Base-by-base conservation (phyloP, 1,140 invertebrate species). In the Zaprionus taronus region DNA sequence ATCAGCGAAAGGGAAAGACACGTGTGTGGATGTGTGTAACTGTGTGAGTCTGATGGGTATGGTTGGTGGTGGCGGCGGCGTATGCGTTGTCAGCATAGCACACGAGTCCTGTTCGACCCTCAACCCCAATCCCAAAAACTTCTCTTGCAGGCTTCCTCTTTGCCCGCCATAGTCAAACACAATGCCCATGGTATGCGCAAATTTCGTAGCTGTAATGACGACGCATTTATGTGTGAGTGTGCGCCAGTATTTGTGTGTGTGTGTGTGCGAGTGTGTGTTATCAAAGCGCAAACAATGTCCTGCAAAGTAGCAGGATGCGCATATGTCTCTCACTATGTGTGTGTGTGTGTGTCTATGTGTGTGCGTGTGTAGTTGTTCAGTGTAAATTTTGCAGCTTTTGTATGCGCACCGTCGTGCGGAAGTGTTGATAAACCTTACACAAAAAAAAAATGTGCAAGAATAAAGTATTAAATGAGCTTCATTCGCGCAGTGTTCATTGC, bases 281-380 rank as follows among this genome's bases (percentile, higher is more conserved):
- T 87, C 84, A 84, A 89, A 87, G 84, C 66, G 78, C 84, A 87
- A 87, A 87, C 84, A 87, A 87, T 87, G 84, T 87, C 84, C 84
- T 87, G 84, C 84, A 87, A 87, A 87, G 84, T 89, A 87, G 84
- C 84, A 87, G 84, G 84, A 87, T 87, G 58, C 55, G 73, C 73
- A 67, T 74, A 81, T 80, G 83, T 67, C 72, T 69, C 51, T 73
- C 20, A 61, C 73, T 38, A 67, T 76, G 66, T 80, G 73, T 73
- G 72, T 70, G 72, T 70, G 83, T 77, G 44, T 58, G 28, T 76
- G 63, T 80, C 69, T 73, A 68, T 70, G 83, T 77, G 26, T 34
- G 31, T 34, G 31, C 31, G 9, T 34, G 31, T 34, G 9, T 34
- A 34, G 31, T 34, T 34, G 77, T 87, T 77, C 69, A 68, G 77